A percentile compares a stretch with the other conserved stretches of the same genome.
Conservation (phyloP, 2,797 vertebrate genomes). For the Coracias cyanogaster region DNA sequence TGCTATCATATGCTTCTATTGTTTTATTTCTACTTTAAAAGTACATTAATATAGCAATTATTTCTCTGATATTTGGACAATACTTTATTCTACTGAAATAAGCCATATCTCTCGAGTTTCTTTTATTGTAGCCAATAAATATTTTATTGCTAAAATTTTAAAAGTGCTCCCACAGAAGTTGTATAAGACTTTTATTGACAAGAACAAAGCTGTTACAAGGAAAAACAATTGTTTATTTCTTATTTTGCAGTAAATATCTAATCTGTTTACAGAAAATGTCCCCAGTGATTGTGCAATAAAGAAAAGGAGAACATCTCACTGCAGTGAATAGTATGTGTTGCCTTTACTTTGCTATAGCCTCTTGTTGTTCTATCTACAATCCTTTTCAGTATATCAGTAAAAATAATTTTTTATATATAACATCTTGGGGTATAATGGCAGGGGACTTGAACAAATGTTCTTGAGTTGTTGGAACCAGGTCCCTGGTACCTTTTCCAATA, state of each 20-base stretch:
- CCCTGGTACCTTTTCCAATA: neutral
- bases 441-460: neutral
- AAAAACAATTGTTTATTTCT: neutral
- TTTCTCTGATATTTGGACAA: neutral
- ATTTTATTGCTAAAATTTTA: neutral
- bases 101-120: neutral
- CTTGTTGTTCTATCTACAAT: neutral
- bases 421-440: neutral
- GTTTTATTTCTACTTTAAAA: neutral
- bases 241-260: neutral
- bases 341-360: neutral
- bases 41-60: neutral
- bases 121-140: neutral
- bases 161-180: neutral
- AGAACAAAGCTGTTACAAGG: neutral
- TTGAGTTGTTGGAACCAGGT: fast-evolving
- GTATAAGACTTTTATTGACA: neutral
- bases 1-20: fast-evolving
- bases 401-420: neutral
- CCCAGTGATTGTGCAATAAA: neutral
- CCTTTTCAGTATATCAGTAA: neutral
- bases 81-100: neutral
- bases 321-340: neutral
- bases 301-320: neutral
- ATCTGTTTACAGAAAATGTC: neutral